Base-by-base conservation (phyloP, 1,140 invertebrate species). In the Philaenus spumarius region DNA sequence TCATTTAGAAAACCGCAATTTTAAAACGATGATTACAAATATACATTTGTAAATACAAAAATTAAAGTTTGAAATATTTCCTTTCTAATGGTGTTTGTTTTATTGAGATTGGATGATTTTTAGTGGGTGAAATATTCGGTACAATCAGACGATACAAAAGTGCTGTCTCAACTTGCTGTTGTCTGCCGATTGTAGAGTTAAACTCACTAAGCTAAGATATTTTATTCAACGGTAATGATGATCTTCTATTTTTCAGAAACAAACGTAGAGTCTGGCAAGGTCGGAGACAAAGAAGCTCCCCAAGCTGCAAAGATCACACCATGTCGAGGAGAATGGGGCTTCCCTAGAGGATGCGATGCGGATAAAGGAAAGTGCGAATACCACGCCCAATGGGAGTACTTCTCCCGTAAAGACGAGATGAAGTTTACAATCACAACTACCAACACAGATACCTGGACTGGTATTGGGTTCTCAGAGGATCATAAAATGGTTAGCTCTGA, bases 391-490 rank as follows among this genome's bases (percentile, higher is more conserved):
- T 98, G 95, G 95, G 80, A 85, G 66, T 93, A 90, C 64, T 74
- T 87, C 5, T 82, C 84, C 7, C 76, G 77, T 60, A 81, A 81
- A 65, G 91, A 95, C 69, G 80, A 84, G 20, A 84, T 98, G 47
- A 78, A 80, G 22, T 98, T 97, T 73, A 89, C 85, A 2, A 85
- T 98, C n/a, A 80, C 83, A 15, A 94, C 91, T 0, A 85, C 81
- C 11, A 78, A 93, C 60, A 83, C 80, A 0, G 83, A 93, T 58
- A 80, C 81, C 12, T 98, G 95, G 95, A 95, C 93, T 2, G 95
- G 94, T 2, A 90, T 97, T 61, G 94, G 87, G 12, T 95, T 97
- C 72, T 93, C 90, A 24, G 78, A 90, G 54, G 84, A 93, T 67
- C 83, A 84, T 58, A 85, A 82, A 69, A 95, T 95, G 93, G 86